Evolutionary conservation across 2,888 invertebrate species (phyloP), one percentile per base, ranked within the genome.

Genomic region (Tanytarsus gracilentus): DNA sequence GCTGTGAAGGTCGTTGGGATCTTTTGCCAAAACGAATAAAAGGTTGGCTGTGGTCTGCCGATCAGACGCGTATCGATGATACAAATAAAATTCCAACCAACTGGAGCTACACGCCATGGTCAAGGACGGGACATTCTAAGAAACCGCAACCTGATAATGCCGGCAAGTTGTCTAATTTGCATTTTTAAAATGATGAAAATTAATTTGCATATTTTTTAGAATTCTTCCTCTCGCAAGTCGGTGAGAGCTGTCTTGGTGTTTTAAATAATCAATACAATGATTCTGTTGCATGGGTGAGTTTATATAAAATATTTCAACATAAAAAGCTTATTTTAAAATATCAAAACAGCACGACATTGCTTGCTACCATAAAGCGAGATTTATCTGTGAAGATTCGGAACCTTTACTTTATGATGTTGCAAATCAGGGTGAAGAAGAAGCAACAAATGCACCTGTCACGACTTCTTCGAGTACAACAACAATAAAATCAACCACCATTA

Each of bases 1-100:
- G 53, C 1, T 53, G 53, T 39, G 53, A 53, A 36, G 53, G 53
- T n/a, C 1, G 53, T 8, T 53, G 53, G 53, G 53, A 53, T 33
- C 39, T 53, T 36, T 25, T 53, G 7, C 53, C 53, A 7, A 53
- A 53, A 53, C 21, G 36, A 25, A 25, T 53, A 7, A 53, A 53
- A 14, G 53, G 53, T 6, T 53, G 53, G 53, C 53, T 53, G 2
- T 53, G 53, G 53, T 21, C 36, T 36, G 33, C 53, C 5, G 39
- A 36, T 36, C 53, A 36, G 25, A 23, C n/a, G 11, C 18, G 21
- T 23, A 33, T 53, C 39, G 53, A 16, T 23, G 33, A 30, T 16
- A 53, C 53, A 3, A 16, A 53, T 14, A 53, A 53, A 23, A 36
- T 36, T 36, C 53, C 53, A 33, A 14, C 18, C 11, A 39, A 25